Evolutionary conservation across 2,888 invertebrate species (phyloP).

Genomic region (Ephialtes manifestator): DNA sequence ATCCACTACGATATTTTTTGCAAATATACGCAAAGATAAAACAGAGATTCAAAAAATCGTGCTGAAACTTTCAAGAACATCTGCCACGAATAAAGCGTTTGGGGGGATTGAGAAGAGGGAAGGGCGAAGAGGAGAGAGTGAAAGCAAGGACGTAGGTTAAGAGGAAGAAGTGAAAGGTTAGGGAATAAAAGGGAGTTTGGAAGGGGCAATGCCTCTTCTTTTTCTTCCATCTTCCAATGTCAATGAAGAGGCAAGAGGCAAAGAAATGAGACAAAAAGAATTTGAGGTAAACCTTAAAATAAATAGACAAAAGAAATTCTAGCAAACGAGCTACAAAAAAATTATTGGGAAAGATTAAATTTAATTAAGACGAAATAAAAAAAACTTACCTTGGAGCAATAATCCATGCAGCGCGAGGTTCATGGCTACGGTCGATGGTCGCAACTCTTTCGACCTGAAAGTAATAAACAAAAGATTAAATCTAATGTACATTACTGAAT

Average conservation of each 20-base stretch:
- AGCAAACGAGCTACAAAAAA: not conserved
- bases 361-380: not conserved
- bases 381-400: slow-evolving; percentile 83
- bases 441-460: slow-evolving; percentile 80
- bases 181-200: slow-evolving; percentile 8
- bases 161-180: slow-evolving; percentile 6
- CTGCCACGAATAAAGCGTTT: not conserved
- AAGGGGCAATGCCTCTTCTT: not conserved
- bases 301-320: not conserved
- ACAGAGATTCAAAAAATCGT: not conserved
- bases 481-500: not conserved
- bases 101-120: not conserved
- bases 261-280: not conserved
- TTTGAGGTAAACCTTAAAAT: not conserved
- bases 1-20: not conserved
- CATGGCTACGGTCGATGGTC: slow-evolving; percentile 83
- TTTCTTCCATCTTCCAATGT: slow-evolving; percentile 3
- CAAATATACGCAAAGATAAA: not conserved
- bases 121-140: slow-evolving; percentile 15
- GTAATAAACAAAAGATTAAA: slow-evolving; percentile 48
- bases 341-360: not conserved
- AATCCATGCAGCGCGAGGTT: slow-evolving; percentile 86
- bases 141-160: slow-evolving; percentile 21
- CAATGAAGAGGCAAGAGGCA: not conserved
- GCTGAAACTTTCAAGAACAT: slow-evolving; percentile 11